phyloP scores from a whole-genome alignment of 2,797 vertebrate genomes.

The Platalea minor region DNA sequence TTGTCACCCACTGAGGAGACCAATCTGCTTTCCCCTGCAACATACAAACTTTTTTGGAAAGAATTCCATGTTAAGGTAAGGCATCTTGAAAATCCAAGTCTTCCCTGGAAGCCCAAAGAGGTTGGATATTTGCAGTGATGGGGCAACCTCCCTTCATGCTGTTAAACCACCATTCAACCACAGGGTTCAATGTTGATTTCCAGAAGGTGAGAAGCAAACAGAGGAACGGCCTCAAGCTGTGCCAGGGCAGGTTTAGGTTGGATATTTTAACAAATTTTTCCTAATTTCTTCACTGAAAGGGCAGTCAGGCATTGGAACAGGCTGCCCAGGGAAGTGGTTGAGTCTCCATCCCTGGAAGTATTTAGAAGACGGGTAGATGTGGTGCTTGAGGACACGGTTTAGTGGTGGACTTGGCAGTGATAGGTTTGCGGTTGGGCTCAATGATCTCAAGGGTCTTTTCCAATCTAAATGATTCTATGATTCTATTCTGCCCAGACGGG shows the following conservation, averaged over 20 bases:
- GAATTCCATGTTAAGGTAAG: neutral
- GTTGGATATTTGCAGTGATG: neutral
- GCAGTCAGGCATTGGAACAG: neutral
- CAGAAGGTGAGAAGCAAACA: neutral
- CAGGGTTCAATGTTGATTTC: neutral
- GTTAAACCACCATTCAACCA: neutral
- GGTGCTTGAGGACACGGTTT: neutral
- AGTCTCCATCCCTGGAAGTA: neutral
- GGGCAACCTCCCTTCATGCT: neutral
- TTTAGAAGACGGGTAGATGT: neutral
- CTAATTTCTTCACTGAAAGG: neutral
- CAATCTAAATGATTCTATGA: neutral
- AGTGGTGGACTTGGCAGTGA: too few relatives aligned
- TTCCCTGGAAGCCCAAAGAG: neutral
- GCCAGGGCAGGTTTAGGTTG: accelerated
- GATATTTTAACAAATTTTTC: too few relatives aligned
- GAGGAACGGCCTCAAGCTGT: neutral
- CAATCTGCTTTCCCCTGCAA: neutral
- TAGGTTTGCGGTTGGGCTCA: neutral
- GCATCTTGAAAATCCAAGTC: neutral
- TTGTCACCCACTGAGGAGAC: neutral
- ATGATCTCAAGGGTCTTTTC: neutral
- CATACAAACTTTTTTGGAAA: neutral
- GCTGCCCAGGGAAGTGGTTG: neutral
- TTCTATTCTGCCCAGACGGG: neutral